Base-by-base conservation (phyloP, 2,888 invertebrate genomes). In the Hylaea fasciaria region DNA sequence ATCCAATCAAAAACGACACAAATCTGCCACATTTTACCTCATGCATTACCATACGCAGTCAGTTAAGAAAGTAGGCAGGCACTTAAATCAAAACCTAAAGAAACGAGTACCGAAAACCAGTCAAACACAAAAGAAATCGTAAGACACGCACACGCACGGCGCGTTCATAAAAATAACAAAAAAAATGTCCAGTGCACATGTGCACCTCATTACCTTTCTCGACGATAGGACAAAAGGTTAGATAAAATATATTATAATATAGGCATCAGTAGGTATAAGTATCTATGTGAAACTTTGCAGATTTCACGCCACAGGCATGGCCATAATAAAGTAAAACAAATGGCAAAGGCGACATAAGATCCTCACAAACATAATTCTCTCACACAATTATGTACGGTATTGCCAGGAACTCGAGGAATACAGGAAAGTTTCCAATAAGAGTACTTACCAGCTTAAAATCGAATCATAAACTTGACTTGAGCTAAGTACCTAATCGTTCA, bases 381-480 rank as follows among this genome's bases (percentile, higher is more conserved):
- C 13, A 7, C 14, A 13, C 40, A 40, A 14, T 22, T 3, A 10
- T 4, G 11, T 11, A 28, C 14, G 46, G 41, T 41, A 52, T 48
- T 22, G 47, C 47, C 41, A 44, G 39, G 22, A 44, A 39, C 58
- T 41, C 12, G 40, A 48, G 52, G 35, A 16, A 51, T 51, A 45
- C 62, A 68, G 68, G 70, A 72, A 70, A 70, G 69, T 68, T 68
- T 61, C 51, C 61, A 57, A 52, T 56, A 61, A 56, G 60, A 60
- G 51, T 64, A 65, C 62, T 65, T 62, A 70, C 70, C 66, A 64
- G 55, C 57, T 57, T 64, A 65, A n/a, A 58, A 62, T 55, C 54
- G 64, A 68, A 62, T 78, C 82, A 87, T 85, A 85, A 86, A 85
- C 83, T 85, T 81, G 82, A 78, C 78, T 81, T 64, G 78, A 80